Evolutionary conservation across 2,797 vertebrate species (phyloP).

Genomic region (Pantherophis vulpinus): DNA sequence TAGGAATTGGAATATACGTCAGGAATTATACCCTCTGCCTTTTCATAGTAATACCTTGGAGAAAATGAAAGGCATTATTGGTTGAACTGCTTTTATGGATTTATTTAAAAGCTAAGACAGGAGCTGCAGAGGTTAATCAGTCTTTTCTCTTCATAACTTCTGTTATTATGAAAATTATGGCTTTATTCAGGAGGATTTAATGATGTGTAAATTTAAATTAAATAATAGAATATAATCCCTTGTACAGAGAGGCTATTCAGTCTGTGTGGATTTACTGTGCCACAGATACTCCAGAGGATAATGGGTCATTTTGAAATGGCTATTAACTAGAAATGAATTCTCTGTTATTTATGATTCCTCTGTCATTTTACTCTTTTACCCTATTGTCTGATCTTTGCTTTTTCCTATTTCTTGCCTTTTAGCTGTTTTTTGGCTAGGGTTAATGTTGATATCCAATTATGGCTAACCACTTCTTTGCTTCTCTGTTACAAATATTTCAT

Average conservation of each 20-base stretch:
- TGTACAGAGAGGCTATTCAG: background rate
- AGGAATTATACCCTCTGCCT: no score
- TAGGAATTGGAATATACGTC: background rate
- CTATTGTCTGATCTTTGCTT: conserved; percentile 13
- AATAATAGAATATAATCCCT: conserved; percentile 26
- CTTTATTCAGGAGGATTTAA: conserved; percentile 17
- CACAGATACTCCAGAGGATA: conserved; percentile 19
- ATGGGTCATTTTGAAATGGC: conserved; percentile 28
- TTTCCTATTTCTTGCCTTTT: conserved; percentile 8
- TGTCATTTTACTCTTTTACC: conserved; percentile 7
- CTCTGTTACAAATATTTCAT: conserved; percentile 11
- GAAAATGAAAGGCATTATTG: background rate
- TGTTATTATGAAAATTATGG: conserved; percentile 19
- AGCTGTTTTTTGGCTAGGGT: conserved; percentile 4
- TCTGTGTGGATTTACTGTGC: conserved; percentile 4
- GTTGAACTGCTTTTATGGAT: background rate
- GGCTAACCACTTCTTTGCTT: conserved; percentile 5
- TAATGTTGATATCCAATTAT: conserved; percentile 1
- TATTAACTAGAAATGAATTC: conserved; percentile 11
- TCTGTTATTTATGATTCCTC: conserved; percentile 25
- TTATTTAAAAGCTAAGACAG: background rate
- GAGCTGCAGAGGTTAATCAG: background rate
- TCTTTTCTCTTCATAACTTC: conserved; percentile 6
- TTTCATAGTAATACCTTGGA: background rate
- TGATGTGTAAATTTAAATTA: conserved; percentile 26